Evolutionary conservation across 2,113 vertebrate genomes (phyloP), one percentile per base, ranked within the genome.

Genomic region (Podocnemis expansa): DNA sequence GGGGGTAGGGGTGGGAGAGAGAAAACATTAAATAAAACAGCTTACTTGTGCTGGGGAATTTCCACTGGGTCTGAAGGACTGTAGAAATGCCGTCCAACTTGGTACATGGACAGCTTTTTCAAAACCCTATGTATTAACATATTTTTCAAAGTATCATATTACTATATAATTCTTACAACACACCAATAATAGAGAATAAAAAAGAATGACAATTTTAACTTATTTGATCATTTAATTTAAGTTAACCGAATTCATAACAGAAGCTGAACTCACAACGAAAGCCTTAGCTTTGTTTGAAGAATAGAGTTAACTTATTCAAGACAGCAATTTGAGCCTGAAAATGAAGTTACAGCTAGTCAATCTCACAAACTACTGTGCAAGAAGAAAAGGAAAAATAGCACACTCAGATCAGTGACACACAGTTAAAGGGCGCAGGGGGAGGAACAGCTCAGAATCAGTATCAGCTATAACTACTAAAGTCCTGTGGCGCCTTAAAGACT

Each of bases 41-140:
- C 96, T 41, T 96, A 97, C 97, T 96, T 97, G 95, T 97, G 94
- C 80, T 98, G 97, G 34, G 97, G 97, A 89, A 98, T 96, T 82
- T 96, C 89, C 95, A 98, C 79, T 5, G 95, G 93, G 34, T 97
- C 89, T 2, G 96, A 97, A 60, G 97, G 97, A 81, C 92, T 97
- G 55, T 96, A 98, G 93, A 97, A 97, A 87, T 98, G 97, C 83
- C 94, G 91, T 87, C 97, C 97, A 79, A 98, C 96, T 43, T 97
- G 97, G 87, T 98, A 95, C 97, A 97, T 96, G 21, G 85, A 97
- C 75, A 97, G 41, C 82, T 95, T 97, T 92, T 97, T 97, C 41
- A 98, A 95, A 82, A 98, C 91, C 93, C 97, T 98, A 89, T n/a
- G 70, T 63, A 95, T 75, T 95, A 97, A 24, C 29, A 85, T 31